Evolutionary conservation across 1,140 invertebrate genomes (phyloP).

Genomic region (Thalassaphorura encarpata): DNA sequence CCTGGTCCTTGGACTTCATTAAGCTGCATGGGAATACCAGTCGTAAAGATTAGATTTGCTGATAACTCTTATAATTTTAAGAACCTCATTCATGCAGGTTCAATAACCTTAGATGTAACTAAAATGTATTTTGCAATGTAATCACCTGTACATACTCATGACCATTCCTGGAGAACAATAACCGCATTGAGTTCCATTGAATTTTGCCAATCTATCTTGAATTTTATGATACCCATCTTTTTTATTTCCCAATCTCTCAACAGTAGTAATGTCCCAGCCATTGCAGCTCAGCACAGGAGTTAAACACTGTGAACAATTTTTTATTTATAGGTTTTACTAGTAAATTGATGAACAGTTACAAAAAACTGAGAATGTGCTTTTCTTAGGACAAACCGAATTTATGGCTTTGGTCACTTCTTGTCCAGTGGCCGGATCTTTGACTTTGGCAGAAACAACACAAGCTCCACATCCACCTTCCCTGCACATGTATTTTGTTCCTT

Average conservation of each 20-base stretch:
- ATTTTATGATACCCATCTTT: conserved; percentile 37
- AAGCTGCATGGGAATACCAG: conserved; percentile 4
- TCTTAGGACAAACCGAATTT: conserved; percentile 28
- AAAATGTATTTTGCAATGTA: conserved; percentile 1
- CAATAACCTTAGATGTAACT: not conserved
- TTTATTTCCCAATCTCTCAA: conserved; percentile 19
- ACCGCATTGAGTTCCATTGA: conserved; percentile 69
- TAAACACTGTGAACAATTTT: conserved; percentile 27
- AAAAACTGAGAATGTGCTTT: no score
- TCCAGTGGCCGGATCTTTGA: conserved; percentile 17
- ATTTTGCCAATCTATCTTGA: conserved; percentile 54
- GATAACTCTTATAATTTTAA: no score
- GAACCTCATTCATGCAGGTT: not conserved
- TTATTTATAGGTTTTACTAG: not conserved
- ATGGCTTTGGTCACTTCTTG: conserved; percentile 17
- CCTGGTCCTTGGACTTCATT: conserved; percentile 17
- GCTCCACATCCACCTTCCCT: conserved; percentile 28
- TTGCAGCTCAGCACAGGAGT: conserved; percentile 30
- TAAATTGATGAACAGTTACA: not conserved
- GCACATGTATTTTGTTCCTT: conserved; percentile 63
- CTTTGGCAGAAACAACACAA: conserved; percentile 33
- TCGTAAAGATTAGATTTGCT: not conserved
- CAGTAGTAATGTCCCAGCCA: conserved; percentile 26
- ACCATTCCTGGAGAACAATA: conserved; percentile 74
- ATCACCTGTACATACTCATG: conserved; percentile 65